These are phyloP conservation scores for Rhyacophila evoluta DNA, from an alignment of 2,888 invertebrate species.

Conservation along the genomic window DNA sequence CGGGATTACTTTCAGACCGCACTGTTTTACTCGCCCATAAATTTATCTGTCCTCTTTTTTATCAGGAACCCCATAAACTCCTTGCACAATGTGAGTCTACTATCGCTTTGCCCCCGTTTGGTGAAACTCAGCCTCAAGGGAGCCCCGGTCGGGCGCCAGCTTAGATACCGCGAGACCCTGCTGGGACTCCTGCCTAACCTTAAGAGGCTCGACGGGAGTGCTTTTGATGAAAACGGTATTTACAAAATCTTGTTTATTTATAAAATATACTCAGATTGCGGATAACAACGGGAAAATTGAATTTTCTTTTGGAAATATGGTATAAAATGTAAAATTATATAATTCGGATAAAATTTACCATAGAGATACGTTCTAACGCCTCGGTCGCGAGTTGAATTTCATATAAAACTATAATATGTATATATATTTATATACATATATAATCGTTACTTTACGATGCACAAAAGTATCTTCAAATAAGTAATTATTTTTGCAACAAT, in stretches of 20 bases:
- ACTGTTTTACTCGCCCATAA: not conserved
- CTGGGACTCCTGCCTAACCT: slow-evolving; percentile 61
- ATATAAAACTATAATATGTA: too few relatives aligned
- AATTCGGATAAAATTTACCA: too few relatives aligned
- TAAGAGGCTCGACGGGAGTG: slow-evolving; percentile 61
- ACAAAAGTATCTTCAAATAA: too few relatives aligned
- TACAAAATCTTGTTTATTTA: not conserved
- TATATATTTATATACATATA: too few relatives aligned
- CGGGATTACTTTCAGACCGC: not conserved
- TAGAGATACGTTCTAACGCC: too few relatives aligned
- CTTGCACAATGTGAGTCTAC: slow-evolving; percentile 58
- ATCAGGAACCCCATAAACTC: slow-evolving; percentile 60
- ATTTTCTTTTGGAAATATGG: too few relatives aligned
- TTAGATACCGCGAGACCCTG: slow-evolving; percentile 60
- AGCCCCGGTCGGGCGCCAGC: slow-evolving; percentile 62
- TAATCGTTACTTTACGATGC: too few relatives aligned
- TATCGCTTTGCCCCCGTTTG: slow-evolving; percentile 60
- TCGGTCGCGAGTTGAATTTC: too few relatives aligned
- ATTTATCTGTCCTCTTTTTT: slow-evolving; percentile 29
- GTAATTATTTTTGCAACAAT: too few relatives aligned
- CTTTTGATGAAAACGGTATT: not conserved
- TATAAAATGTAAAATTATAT: too few relatives aligned
- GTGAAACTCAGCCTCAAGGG: slow-evolving; percentile 59
- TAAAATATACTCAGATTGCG: too few relatives aligned
- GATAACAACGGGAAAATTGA: too few relatives aligned